These are phyloP conservation scores for Coilia nasus DNA, from an alignment of 2,797 vertebrate genomes.

Conservation along the genomic window DNA sequence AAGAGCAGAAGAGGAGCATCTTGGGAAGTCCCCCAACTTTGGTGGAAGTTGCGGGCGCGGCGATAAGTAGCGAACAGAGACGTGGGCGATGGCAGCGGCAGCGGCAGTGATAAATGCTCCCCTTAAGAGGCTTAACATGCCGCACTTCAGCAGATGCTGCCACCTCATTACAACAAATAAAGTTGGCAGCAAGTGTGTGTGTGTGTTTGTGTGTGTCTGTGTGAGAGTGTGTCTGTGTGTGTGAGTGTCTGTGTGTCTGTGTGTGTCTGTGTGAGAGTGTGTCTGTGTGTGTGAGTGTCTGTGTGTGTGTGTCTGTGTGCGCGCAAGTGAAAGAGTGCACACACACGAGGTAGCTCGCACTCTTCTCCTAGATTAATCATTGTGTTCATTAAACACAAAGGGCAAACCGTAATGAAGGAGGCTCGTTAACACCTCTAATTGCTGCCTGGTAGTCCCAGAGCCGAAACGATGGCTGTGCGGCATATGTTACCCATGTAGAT, in stretches of 20 bases:
- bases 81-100: too few relatives aligned
- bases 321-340: too few relatives aligned
- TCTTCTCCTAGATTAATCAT: constrained; percentile 11
- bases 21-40: too few relatives aligned
- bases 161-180: constrained; percentile 19
- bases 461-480: neutral
- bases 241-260: too few relatives aligned
- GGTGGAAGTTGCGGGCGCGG: too few relatives aligned
- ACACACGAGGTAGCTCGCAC: neutral
- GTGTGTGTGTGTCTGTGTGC: too few relatives aligned
- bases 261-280: too few relatives aligned
- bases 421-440: constrained; percentile 22
- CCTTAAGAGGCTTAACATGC: neutral
- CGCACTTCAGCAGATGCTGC: neutral
- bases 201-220: neutral
- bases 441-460: neutral
- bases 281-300: too few relatives aligned
- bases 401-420: constrained; percentile 17
- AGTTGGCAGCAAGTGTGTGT: constrained; percentile 2
- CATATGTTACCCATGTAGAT: neutral
- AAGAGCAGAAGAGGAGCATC: too few relatives aligned
- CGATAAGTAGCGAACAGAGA: too few relatives aligned
- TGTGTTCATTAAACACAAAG: constrained; percentile 25
- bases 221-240: neutral
- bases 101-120: neutral